Evolutionary conservation across 2,113 vertebrate genomes (phyloP).

Genomic region (Zosterops borbonicus): DNA sequence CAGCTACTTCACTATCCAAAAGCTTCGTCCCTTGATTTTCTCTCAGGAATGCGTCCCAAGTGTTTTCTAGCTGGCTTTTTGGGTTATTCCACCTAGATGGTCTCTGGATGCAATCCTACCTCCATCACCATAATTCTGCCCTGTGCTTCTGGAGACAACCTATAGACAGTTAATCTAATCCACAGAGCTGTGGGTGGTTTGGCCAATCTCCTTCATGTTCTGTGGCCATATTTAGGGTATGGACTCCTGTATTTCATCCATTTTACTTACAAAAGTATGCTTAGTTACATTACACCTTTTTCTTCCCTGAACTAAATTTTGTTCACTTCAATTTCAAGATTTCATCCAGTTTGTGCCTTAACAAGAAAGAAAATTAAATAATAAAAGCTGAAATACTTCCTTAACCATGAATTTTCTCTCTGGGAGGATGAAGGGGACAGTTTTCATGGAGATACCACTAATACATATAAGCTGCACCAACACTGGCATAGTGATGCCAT

Average conservation of each 20-base stretch:
- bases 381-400: neutral
- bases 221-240: neutral
- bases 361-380: neutral
- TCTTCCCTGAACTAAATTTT: neutral
- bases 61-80: neutral
- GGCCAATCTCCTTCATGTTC: neutral
- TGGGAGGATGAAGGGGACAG: neutral
- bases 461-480: neutral
- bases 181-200: neutral
- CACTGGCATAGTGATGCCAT: rapidly evolving
- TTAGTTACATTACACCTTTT: neutral
- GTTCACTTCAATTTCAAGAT: neutral
- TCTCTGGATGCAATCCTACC: neutral
- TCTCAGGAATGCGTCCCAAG: neutral
- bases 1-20: neutral
- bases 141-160: neutral
- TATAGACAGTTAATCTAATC: neutral
- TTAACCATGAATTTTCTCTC: neutral
- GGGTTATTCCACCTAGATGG: neutral
- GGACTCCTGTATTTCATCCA: neutral
- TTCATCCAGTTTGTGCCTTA: neutral
- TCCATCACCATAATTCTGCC: neutral
- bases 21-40: neutral
- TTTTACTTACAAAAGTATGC: neutral
- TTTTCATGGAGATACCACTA: neutral